Evolutionary conservation across 2,888 invertebrate genomes (phyloP).

Genomic region (Sarcophaga variegata): DNA sequence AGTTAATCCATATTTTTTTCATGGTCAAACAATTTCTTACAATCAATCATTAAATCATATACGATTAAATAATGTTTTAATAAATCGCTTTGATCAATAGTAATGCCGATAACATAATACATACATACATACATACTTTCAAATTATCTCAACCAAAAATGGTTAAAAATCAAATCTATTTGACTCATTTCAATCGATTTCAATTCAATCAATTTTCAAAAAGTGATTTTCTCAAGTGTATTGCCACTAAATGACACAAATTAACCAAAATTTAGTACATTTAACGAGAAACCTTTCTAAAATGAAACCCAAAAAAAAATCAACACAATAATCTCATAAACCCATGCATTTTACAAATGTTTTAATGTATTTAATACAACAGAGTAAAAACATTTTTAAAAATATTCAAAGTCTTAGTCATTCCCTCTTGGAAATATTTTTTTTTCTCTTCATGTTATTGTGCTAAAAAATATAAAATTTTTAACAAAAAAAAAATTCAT

Average conservation of each 20-base stretch:
- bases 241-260: slow-evolving; percentile 15
- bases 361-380: slow-evolving; percentile 33
- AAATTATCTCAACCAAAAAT: slow-evolving; percentile 3
- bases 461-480: not conserved
- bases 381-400: slow-evolving; percentile 11
- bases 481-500: slow-evolving; percentile 16
- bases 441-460: slow-evolving; percentile 11
- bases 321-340: not conserved
- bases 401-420: slow-evolving; percentile 56
- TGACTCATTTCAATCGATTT: not conserved
- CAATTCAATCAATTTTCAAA: not conserved
- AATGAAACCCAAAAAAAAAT: not conserved
- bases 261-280: slow-evolving; percentile 7
- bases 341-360: not conserved
- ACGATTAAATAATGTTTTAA: not conserved
- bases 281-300: slow-evolving; percentile 47
- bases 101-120: not conserved
- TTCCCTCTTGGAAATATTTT: not conserved
- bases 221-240: slow-evolving; percentile 5
- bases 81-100: not conserved
- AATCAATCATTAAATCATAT: not conserved
- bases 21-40: not conserved
- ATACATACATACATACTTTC: not conserved
- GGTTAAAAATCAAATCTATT: not conserved
- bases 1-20: not conserved